Conservation (phyloP, 2,113 vertebrate species). For the Oxygymnocypris stewartii region DNA sequence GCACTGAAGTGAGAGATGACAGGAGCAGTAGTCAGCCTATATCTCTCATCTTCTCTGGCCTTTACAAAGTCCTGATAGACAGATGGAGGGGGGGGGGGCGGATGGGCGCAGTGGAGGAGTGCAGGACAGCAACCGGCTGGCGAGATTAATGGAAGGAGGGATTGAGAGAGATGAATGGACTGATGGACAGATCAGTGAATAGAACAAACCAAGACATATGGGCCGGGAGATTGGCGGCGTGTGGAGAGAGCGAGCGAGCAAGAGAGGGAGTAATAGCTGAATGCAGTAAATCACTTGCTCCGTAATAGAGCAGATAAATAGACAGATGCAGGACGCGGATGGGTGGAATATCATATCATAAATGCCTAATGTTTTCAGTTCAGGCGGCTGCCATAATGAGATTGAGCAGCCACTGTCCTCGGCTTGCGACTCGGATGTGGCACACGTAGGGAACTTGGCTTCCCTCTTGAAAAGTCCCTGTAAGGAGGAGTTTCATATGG, state of each 20-base stretch:
- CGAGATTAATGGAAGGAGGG: conserved; percentile 51
- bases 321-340: conserved; percentile 43
- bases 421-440: background rate
- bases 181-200: conserved; percentile 71
- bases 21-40: conserved; percentile 38
- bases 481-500: background rate
- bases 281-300: conserved; percentile 57
- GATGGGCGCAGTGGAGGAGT: conserved; percentile 54
- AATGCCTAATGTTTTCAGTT: conserved; percentile 43
- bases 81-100: conserved; percentile 13
- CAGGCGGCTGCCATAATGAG: conserved; percentile 17
- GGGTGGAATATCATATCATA: conserved; percentile 43
- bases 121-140: conserved; percentile 30
- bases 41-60: conserved; percentile 37
- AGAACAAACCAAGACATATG: conserved; percentile 73
- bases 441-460: conserved; percentile 18
- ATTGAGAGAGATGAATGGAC: conserved; percentile 69
- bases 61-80: conserved; percentile 52
- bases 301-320: conserved; percentile 64
- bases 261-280: conserved; percentile 58
- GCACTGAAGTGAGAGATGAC: conserved; percentile 37
- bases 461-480: conserved; percentile 8
- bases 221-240: conserved; percentile 49
- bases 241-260: background rate
- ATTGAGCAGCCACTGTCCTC: conserved; percentile 8